Conservation (phyloP, 2,888 invertebrate species). For the Schizotus pectinicornis region DNA sequence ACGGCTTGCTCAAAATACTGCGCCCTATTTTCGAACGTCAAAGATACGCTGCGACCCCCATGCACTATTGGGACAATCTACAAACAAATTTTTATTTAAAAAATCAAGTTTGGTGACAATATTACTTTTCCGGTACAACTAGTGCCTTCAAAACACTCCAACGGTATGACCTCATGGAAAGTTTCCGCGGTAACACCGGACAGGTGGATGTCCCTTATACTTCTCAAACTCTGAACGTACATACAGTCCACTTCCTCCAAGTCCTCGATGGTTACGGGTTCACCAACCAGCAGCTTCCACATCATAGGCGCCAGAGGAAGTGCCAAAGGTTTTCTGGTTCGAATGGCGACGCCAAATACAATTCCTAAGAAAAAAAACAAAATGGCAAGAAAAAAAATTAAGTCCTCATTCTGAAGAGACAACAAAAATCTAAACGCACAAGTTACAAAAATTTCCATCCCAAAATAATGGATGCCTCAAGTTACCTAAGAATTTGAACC, state of each 20-base stretch:
- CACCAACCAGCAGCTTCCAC: slow-evolving; percentile 68
- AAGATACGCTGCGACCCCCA: slow-evolving; percentile 65
- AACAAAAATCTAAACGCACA: background rate
- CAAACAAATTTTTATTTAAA: slow-evolving; percentile 23
- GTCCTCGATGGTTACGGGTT: slow-evolving; percentile 65
- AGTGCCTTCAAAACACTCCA: slow-evolving; percentile 68
- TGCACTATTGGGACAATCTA: slow-evolving; percentile 66
- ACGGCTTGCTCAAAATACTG: slow-evolving; percentile 68
- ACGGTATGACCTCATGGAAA: slow-evolving; percentile 68
- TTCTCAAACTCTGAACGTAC: slow-evolving; percentile 65
- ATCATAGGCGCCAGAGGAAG: slow-evolving; percentile 67
- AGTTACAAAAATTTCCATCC: background rate
- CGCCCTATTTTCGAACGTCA: slow-evolving; percentile 65
- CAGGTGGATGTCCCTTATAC: slow-evolving; percentile 66
- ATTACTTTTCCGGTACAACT: slow-evolving; percentile 63
- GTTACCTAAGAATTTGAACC: slow-evolving; percentile 68
- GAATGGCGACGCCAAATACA: slow-evolving; percentile 68
- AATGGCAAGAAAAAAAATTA: too few species aligned
- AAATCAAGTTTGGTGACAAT: too few species aligned
- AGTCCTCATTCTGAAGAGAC: too few species aligned
- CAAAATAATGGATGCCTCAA: too few species aligned
- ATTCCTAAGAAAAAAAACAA: slow-evolving; percentile 57
- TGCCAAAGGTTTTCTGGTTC: slow-evolving; percentile 71
- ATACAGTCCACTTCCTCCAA: slow-evolving; percentile 67
- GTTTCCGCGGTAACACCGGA: slow-evolving; percentile 65